These are phyloP conservation scores for Amia ocellicauda DNA, from an alignment of 2,113 vertebrate genomes.

Conservation along the genomic window DNA sequence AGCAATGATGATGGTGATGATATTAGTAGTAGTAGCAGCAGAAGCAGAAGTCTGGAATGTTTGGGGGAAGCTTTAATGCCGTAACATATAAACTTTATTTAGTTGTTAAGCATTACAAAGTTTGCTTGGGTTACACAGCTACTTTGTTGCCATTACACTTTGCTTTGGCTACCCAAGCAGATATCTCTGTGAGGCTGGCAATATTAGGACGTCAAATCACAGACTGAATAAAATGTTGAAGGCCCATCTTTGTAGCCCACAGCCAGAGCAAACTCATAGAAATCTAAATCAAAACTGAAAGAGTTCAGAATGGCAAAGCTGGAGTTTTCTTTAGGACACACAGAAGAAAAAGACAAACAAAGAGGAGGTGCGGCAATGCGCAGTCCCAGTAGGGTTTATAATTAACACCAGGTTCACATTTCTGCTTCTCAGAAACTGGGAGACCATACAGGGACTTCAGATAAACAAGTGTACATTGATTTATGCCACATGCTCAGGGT, in stretches of 20 bases:
- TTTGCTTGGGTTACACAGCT: too few relatives aligned
- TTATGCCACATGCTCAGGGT: slow-evolving; percentile 57
- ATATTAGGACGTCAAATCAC: background rate
- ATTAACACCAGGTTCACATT: background rate
- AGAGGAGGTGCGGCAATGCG: background rate
- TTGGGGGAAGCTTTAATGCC: too few relatives aligned
- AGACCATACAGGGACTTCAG: background rate
- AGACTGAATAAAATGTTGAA: too few relatives aligned
- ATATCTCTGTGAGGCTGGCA: background rate
- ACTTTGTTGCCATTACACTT: too few relatives aligned
- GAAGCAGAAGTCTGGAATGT: too few relatives aligned
- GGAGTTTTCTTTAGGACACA: background rate
- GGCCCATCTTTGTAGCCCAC: background rate
- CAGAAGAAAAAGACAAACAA: background rate
- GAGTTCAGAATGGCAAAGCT: background rate
- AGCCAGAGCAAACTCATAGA: background rate
- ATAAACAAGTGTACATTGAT: slow-evolving; percentile 57
- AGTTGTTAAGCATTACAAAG: too few relatives aligned
- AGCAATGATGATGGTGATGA: too few relatives aligned
- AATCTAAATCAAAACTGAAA: background rate
- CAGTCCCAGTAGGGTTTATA: background rate
- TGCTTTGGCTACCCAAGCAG: too few relatives aligned
- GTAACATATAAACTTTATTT: too few relatives aligned
- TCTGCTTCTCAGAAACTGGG: background rate
- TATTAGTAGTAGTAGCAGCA: too few relatives aligned